Evolutionary conservation across 2,797 vertebrate species (phyloP).

Genomic region (Anguilla marmorata): DNA sequence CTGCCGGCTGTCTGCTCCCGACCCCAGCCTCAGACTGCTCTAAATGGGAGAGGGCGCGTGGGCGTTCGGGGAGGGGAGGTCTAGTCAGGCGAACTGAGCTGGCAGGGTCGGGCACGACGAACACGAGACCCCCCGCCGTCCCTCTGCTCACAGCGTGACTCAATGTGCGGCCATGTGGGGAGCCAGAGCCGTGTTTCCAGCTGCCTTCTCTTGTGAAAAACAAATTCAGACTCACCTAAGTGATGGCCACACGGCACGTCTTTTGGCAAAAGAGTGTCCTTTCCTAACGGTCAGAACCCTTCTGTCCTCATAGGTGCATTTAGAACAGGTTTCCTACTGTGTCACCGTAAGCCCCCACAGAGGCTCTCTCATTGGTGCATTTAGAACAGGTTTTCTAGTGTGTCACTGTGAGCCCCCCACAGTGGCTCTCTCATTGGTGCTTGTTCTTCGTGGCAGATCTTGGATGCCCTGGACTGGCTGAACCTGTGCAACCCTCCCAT

Average conservation of each 20-base stretch:
- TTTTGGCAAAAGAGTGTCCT: background rate
- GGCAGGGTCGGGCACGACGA: background rate
- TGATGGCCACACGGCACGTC: background rate
- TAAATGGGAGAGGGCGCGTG: background rate
- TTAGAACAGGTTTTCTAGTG: background rate
- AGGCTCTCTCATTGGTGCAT: background rate
- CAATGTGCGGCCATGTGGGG: background rate
- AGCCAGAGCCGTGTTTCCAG: background rate
- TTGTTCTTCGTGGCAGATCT: background rate
- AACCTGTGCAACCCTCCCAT: background rate
- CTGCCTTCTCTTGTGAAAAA: background rate
- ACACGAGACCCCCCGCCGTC: background rate
- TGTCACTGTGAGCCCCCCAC: background rate
- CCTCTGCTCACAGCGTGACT: background rate
- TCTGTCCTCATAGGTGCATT: background rate
- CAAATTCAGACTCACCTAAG: background rate
- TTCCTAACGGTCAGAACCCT: background rate
- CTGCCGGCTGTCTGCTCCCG: background rate
- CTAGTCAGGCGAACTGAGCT: background rate
- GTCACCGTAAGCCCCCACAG: background rate
- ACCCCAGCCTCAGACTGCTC: background rate
- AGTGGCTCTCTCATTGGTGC: background rate
- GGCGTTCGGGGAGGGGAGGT: background rate
- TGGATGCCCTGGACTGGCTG: background rate
- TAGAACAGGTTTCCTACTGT: background rate